Percentiles rank a stretch among this genome's conserved stretches.
Conservation (phyloP, 2,888 invertebrate species). For the Tetramorium bicarinatum region DNA sequence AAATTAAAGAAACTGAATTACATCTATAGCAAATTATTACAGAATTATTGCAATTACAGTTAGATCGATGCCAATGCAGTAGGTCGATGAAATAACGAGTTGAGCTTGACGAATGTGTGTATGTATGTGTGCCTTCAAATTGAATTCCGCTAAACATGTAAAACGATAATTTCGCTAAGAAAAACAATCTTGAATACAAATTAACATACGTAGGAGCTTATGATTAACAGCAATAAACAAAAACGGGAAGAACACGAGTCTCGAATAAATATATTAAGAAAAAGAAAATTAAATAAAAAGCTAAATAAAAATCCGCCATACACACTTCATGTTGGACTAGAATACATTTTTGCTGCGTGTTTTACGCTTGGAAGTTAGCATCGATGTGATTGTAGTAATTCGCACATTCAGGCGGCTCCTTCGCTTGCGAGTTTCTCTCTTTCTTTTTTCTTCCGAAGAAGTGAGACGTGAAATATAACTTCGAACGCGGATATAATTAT, state of each 20-base stretch:
- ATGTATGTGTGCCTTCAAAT: neutral
- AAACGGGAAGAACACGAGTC: neutral
- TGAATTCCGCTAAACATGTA: neutral
- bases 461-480: slow-evolving; percentile 78
- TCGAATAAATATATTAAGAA: neutral
- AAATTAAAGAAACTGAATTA: slow-evolving; percentile 78
- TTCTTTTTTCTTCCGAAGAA: slow-evolving; percentile 59
- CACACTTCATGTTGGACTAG: slow-evolving; percentile 40
- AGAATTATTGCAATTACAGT: slow-evolving; percentile 62
- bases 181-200: slow-evolving; percentile 9
- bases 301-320: slow-evolving; percentile 27
- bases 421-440: slow-evolving; percentile 12
- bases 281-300: slow-evolving; percentile 18
- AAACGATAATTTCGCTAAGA: neutral
- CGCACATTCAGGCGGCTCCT: neutral
- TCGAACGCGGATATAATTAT: slow-evolving; percentile 74
- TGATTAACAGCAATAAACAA: slow-evolving; percentile 1
- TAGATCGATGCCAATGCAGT: slow-evolving; percentile 60
- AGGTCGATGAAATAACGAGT: slow-evolving; percentile 9
- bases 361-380: slow-evolving; percentile 17
- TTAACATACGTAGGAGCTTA: neutral
- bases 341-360: slow-evolving; percentile 3
- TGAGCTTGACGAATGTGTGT: slow-evolving; percentile 1
- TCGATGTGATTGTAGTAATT: slow-evolving; percentile 1
- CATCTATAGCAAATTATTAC: slow-evolving; percentile 70